Conservation (phyloP, 2,113 vertebrate species). For the Cygnus atratus region DNA sequence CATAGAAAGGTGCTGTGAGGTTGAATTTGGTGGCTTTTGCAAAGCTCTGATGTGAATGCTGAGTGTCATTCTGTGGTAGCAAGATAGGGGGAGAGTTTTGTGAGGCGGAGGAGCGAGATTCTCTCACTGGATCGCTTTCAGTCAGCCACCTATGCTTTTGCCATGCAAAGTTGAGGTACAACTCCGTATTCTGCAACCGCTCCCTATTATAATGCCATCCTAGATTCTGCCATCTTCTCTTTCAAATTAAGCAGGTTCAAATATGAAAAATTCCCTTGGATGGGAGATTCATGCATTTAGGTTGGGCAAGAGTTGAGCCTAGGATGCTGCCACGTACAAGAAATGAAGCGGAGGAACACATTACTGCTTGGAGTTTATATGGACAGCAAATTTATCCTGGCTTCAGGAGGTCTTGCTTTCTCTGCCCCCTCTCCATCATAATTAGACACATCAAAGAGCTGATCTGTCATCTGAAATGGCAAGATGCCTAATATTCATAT, state of each 20-base stretch:
- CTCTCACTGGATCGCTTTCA: background rate
- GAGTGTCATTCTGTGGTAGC: background rate
- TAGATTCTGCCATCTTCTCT: background rate
- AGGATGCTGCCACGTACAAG: background rate
- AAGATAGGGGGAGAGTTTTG: background rate
- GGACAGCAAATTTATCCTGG: conserved; percentile 73
- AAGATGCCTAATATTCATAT: conserved; percentile 69
- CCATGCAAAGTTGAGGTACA: conserved; percentile 30
- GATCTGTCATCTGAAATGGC: conserved; percentile 67
- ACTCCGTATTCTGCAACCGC: background rate
- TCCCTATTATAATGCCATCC: conserved; percentile 1
- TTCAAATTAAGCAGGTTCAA: background rate
- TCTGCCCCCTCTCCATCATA: conserved; percentile 71
- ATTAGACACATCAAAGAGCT: conserved; percentile 75
- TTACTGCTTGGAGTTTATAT: background rate
- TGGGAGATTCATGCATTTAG: background rate
- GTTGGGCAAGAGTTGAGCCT: background rate
- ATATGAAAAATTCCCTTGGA: background rate
- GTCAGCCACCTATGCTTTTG: conserved; percentile 35
- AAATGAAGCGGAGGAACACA: background rate
- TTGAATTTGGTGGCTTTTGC: background rate
- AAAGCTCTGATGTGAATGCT: background rate
- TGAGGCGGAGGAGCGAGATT: background rate
- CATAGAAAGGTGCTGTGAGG: background rate
- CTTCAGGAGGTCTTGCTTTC: conserved; percentile 65